These are phyloP conservation scores for Margaritifera margaritifera DNA, from an alignment of 2,888 invertebrate genomes.

Conservation along the genomic window DNA sequence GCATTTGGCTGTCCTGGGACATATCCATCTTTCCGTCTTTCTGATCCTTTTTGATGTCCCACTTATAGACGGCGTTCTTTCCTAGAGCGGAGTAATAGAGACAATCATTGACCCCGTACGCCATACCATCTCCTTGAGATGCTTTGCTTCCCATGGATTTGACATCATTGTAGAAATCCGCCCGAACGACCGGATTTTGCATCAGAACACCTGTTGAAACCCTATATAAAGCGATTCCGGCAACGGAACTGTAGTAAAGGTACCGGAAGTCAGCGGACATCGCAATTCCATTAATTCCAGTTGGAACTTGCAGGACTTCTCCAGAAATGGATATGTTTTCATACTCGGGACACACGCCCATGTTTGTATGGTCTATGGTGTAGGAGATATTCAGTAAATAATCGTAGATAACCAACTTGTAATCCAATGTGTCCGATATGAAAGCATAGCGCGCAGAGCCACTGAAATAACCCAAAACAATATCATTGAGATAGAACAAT, in stretches of 20 bases:
- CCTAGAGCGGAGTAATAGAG: constrained; percentile 40
- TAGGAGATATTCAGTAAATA: constrained; percentile 26
- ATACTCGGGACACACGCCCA: constrained; percentile 29
- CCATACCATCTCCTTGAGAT: constrained; percentile 41
- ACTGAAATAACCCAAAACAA: constrained; percentile 41
- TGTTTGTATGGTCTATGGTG: constrained; percentile 33
- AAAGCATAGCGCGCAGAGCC: constrained; percentile 39
- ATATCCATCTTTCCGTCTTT: constrained; percentile 14
- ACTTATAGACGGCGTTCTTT: constrained; percentile 34
- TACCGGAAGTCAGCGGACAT: constrained; percentile 47
- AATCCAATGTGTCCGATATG: constrained; percentile 46
- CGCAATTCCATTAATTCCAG: constrained; percentile 50
- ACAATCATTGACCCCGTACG: constrained; percentile 31
- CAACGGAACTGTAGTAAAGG: constrained; percentile 47
- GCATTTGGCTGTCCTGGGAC: constrained; percentile 12
- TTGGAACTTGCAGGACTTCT: constrained; percentile 14
- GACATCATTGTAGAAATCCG: constrained; percentile 28
- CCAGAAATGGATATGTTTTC: constrained; percentile 35
- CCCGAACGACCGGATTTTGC: constrained; percentile 10
- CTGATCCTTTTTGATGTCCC: constrained; percentile 25
- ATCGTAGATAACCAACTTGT: constrained; percentile 47
- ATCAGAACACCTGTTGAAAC: constrained; percentile 38
- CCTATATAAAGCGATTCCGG: constrained; percentile 40
- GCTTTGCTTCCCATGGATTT: constrained; percentile 35
- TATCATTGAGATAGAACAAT: constrained; percentile 46